A percentile compares a stretch with the other conserved stretches of the same genome.
These are phyloP conservation scores for Fragum sueziense DNA, from an alignment of 2,888 invertebrate species.

Conservation along the genomic window DNA sequence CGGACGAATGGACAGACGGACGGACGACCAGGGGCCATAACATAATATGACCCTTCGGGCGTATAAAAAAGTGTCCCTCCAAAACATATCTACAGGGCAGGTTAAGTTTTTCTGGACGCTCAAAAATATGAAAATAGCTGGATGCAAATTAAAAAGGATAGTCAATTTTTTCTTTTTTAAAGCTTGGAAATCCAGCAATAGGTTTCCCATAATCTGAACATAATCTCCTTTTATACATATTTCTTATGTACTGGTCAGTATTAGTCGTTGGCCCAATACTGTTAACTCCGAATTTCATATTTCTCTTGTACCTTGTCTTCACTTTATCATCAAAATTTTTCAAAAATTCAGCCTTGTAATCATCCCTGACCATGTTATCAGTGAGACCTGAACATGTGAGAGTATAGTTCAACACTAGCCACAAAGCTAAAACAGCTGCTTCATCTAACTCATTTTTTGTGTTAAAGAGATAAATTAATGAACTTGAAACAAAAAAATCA, in stretches of 20 bases:
- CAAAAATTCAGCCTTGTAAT: not conserved
- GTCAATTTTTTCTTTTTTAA: not conserved
- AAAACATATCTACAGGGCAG: too few species aligned
- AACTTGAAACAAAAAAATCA: not conserved
- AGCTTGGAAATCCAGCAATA: not conserved
- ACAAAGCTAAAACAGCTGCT: not conserved
- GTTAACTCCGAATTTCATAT: not conserved
- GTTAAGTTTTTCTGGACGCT: too few species aligned
- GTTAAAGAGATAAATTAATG: not conserved
- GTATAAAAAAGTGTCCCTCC: too few species aligned
- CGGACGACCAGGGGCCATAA: too few species aligned
- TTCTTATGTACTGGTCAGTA: not conserved
- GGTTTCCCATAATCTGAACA: not conserved
- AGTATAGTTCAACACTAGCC: not conserved
- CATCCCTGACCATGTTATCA: not conserved
- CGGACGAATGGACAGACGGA: too few species aligned
- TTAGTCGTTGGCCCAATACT: not conserved
- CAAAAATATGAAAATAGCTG: too few species aligned
- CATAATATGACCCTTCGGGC: too few species aligned
- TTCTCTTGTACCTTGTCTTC: not conserved
- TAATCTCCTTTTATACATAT: not conserved
- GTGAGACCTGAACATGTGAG: slow-evolving; percentile 7
- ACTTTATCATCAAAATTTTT: slow-evolving; percentile 12
- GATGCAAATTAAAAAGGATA: not conserved
- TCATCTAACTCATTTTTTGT: not conserved